Evolutionary conservation across 2,113 vertebrate genomes (phyloP).

Genomic region (Cromileptes altivelis): DNA sequence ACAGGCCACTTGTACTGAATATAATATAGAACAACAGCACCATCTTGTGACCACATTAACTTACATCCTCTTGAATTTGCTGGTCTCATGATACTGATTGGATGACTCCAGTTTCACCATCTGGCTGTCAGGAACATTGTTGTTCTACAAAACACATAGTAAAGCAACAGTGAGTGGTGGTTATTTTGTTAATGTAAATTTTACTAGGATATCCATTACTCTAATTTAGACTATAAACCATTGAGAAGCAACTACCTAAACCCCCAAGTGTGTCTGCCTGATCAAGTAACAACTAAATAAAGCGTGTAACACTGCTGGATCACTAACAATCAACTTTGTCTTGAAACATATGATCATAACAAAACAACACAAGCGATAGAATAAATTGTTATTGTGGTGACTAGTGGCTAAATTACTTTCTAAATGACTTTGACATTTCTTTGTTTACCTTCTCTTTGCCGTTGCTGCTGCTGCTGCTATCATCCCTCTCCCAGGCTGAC

Average conservation of each 20-base stretch:
- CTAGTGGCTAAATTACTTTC: conserved; percentile 14
- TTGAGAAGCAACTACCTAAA: not conserved
- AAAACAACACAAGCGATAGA: conserved; percentile 9
- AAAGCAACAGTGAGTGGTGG: conserved; percentile 8
- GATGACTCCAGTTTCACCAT: conserved; percentile 50
- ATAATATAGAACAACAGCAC: conserved; percentile 53
- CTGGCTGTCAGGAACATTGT: conserved; percentile 21
- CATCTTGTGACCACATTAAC: conserved; percentile 75
- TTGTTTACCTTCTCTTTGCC: conserved; percentile 79
- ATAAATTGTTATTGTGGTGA: not conserved
- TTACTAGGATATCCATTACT: not conserved
- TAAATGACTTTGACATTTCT: conserved; percentile 46
- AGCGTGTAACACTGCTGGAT: not conserved
- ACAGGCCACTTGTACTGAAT: not conserved
- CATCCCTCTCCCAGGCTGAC: conserved; percentile 74
- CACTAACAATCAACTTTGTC: not conserved
- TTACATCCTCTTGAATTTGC: conserved; percentile 76
- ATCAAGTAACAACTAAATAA: not conserved
- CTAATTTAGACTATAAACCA: not conserved
- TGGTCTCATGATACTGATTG: conserved; percentile 14
- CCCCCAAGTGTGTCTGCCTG: not conserved
- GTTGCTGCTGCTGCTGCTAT: conserved; percentile 48
- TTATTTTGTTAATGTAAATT: not conserved
- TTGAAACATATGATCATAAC: not conserved
- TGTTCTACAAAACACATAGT: conserved; percentile 36